Conservation (phyloP, 2,113 vertebrate species). For the Elephas maximus region DNA sequence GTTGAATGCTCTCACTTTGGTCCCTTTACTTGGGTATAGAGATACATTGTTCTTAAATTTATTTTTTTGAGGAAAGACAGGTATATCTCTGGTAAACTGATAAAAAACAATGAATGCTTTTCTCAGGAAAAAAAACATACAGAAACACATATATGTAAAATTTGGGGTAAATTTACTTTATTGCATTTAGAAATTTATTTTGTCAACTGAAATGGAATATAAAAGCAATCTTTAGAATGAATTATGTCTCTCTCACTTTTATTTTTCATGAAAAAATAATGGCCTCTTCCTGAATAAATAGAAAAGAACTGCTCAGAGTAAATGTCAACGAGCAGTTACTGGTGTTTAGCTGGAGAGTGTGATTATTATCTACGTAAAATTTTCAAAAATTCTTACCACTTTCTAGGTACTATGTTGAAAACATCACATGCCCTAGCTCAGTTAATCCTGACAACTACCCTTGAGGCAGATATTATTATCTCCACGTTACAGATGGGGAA, state of each 20-base stretch:
- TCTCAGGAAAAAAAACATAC: background rate
- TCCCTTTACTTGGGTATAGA: background rate
- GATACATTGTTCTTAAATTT: background rate
- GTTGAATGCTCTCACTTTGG: background rate
- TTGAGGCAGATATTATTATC: background rate
- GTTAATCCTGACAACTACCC: background rate
- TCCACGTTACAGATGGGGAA: background rate
- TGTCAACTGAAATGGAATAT: background rate
- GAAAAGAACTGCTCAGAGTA: background rate
- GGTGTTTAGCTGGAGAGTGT: background rate
- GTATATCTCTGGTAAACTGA: conserved; percentile 8
- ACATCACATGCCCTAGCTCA: background rate
- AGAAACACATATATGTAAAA: background rate
- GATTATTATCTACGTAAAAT: background rate
- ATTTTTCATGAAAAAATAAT: conserved; percentile 14
- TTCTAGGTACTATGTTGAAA: background rate
- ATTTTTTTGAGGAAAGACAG: background rate
- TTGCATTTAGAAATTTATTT: conserved; percentile 38
- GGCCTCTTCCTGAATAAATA: background rate
- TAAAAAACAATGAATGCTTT: background rate
- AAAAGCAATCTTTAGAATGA: background rate
- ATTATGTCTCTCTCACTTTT: background rate
- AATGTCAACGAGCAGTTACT: background rate
- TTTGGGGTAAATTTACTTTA: conserved; percentile 4
- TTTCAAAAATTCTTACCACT: background rate